Percentiles rank a stretch among this genome's conserved stretches.
These are phyloP conservation scores for Ficedula albicollis DNA, from an alignment of 2,797 vertebrate genomes.

Conservation along the genomic window DNA sequence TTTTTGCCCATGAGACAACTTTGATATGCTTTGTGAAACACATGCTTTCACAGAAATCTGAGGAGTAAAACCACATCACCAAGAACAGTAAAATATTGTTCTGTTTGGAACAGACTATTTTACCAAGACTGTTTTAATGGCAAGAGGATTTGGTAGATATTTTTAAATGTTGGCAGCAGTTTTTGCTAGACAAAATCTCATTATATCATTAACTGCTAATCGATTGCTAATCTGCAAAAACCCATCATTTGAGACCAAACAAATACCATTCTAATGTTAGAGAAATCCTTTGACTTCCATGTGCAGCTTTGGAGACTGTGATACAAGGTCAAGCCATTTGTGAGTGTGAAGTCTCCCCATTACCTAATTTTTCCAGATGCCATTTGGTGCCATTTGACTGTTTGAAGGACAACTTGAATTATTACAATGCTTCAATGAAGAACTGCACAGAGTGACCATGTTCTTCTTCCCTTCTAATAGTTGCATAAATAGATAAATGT, in stretches of 20 bases:
- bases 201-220: background rate
- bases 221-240: background rate
- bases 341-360: background rate
- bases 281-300: background rate
- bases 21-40: background rate
- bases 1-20: background rate
- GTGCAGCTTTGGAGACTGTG: background rate
- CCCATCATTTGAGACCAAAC: background rate
- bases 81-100: background rate
- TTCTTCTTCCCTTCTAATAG: background rate
- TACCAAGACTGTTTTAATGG: background rate
- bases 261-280: background rate
- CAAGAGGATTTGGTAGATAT: background rate
- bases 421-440: background rate
- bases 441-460: background rate
- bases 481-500: background rate
- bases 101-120: background rate
- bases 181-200: background rate
- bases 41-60: background rate
- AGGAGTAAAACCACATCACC: background rate
- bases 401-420: background rate
- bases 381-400: background rate
- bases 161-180: background rate
- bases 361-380: background rate
- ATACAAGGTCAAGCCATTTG: background rate